Evolutionary conservation across 1,140 invertebrate species (phyloP).

Genomic region (Glossosoma conforme): DNA sequence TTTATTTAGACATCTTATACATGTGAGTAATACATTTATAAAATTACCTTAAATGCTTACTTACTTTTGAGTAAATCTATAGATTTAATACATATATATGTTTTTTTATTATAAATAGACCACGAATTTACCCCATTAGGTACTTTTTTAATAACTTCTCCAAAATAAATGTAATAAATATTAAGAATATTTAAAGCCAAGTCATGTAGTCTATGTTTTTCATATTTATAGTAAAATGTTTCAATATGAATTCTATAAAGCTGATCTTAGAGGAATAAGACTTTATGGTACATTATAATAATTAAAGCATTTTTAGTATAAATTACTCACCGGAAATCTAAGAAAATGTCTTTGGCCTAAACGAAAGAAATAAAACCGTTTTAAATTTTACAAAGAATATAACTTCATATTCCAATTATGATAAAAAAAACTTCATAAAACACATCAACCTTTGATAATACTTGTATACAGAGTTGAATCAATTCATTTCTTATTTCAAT

Average conservation of each 20-base stretch:
- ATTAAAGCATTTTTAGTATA: conserved; percentile 31
- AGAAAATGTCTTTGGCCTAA: too few relatives aligned
- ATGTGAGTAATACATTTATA: too few relatives aligned
- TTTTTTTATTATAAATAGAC: conserved; percentile 19
- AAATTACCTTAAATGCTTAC: conserved; percentile 2
- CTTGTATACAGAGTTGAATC: too few relatives aligned
- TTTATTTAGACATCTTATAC: too few relatives aligned
- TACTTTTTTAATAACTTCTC: conserved; percentile 21
- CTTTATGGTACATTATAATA: conserved; percentile 30
- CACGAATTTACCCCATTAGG: conserved; percentile 27
- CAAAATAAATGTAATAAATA: conserved; percentile 28
- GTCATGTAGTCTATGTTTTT: conserved; percentile 33
- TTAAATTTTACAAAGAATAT: too few relatives aligned
- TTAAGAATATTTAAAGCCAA: conserved; percentile 33
- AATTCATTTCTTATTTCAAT: too few relatives aligned
- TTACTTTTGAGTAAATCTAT: conserved; percentile 8
- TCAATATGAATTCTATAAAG: conserved; percentile 32
- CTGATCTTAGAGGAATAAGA: conserved; percentile 27
- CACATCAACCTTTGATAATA: too few relatives aligned
- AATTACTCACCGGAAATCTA: conserved; percentile 21
- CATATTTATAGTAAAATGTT: conserved; percentile 28
- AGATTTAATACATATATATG: conserved; percentile 18
- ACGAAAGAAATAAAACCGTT: too few relatives aligned
- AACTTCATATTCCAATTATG: too few relatives aligned
- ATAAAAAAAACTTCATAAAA: too few relatives aligned